These are phyloP conservation scores for Syndactyla subalaris DNA, from an alignment of 2,797 vertebrate genomes.

Conservation along the genomic window DNA sequence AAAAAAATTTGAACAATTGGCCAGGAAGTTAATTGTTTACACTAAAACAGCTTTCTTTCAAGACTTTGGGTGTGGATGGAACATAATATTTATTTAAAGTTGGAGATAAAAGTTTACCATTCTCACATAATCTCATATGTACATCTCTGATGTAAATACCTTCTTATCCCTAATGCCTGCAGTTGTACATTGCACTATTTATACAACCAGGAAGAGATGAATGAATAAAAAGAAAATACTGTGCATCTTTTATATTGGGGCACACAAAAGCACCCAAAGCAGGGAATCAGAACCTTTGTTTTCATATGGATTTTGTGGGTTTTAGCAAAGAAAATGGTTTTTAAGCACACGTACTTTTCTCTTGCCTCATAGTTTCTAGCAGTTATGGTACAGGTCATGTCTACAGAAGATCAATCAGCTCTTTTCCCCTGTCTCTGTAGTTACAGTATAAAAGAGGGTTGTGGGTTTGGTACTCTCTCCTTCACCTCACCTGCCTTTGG, in stretches of 20 bases:
- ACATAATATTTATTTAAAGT: conserved; percentile 60
- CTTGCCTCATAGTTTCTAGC: not conserved
- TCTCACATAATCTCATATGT: conserved; percentile 13
- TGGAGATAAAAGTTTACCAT: conserved; percentile 33
- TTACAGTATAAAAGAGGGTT: not conserved
- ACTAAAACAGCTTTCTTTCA: conserved; percentile 52
- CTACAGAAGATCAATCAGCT: not conserved
- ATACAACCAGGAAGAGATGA: not conserved
- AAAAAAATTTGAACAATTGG: conserved; percentile 15
- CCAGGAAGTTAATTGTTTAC: conserved; percentile 53
- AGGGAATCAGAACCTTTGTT: not conserved
- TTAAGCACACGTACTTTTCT: not conserved
- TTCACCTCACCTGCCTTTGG: not conserved
- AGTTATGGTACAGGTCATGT: accelerated
- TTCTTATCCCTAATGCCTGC: conserved; percentile 11
- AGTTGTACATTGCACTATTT: conserved; percentile 16
- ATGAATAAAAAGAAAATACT: conserved; percentile 24
- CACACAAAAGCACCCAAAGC: not conserved
- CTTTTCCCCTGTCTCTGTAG: not conserved
- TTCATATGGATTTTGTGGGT: not conserved
- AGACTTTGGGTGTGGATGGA: conserved; percentile 39
- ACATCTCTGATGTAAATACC: conserved; percentile 41
- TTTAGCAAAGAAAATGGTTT: not conserved
- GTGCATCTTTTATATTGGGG: not conserved
- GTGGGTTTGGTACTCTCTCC: not conserved